These are phyloP conservation scores for Deroptyus accipitrinus DNA, from an alignment of 2,113 vertebrate genomes.

Conservation along the genomic window DNA sequence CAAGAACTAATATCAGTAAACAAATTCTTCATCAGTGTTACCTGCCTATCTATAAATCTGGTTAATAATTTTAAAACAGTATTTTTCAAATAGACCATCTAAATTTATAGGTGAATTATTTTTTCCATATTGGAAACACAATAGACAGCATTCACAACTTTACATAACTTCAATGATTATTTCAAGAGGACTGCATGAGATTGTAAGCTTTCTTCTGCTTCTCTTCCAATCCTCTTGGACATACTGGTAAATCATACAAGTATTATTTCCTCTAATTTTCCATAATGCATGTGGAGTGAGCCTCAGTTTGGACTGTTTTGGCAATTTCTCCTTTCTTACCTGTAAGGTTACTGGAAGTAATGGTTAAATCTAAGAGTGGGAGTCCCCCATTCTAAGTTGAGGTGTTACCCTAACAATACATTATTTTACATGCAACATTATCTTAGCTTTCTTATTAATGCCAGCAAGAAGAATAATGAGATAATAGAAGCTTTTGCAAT, in stretches of 20 bases:
- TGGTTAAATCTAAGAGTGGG: neutral
- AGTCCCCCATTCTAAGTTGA: neutral
- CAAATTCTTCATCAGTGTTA: neutral
- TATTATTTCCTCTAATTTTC: neutral
- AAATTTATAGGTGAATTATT: neutral
- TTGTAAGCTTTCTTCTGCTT: neutral
- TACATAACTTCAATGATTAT: neutral
- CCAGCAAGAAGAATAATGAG: neutral
- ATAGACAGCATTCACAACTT: neutral
- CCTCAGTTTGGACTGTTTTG: neutral
- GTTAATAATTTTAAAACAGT: neutral
- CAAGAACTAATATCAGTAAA: neutral
- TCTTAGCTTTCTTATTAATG: neutral
- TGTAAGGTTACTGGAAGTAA: neutral
- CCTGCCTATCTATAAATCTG: neutral
- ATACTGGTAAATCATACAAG: neutral
- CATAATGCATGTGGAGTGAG: neutral
- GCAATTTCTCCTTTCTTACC: neutral
- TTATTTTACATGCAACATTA: neutral
- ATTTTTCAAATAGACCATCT: neutral
- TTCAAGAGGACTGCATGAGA: neutral
- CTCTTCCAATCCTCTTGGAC: neutral
- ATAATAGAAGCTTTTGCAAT: neutral
- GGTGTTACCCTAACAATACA: neutral
- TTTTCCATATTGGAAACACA: neutral